These are phyloP conservation scores for Chromoteleia sp. DNA, from an alignment of 2,888 invertebrate species.

Conservation along the genomic window DNA sequence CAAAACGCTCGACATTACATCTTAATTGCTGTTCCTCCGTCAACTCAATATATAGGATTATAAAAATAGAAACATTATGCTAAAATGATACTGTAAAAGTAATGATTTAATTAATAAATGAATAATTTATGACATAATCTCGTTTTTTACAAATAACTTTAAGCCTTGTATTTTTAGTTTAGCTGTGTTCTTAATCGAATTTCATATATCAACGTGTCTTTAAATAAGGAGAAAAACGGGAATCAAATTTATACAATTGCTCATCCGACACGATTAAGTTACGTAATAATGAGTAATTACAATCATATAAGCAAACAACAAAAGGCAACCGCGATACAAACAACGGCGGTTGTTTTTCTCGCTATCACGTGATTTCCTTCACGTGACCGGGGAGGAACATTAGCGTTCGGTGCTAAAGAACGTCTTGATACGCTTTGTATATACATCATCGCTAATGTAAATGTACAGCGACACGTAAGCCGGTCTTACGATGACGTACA, in stretches of 20 bases:
- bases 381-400: conserved; percentile 18
- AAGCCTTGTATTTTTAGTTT: too few relatives aligned
- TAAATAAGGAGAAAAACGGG: background rate
- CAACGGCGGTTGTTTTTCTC: conserved; percentile 14
- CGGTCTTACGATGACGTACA: conserved; percentile 25
- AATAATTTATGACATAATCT: too few relatives aligned
- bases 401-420: background rate
- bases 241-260: conserved; percentile 10
- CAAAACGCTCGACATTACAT: too few relatives aligned
- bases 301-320: conserved; percentile 30
- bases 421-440: background rate
- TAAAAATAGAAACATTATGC: too few relatives aligned
- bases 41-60: too few relatives aligned
- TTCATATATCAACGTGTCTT: background rate
- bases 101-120: too few relatives aligned
- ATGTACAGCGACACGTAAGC: conserved; percentile 11
- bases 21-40: too few relatives aligned
- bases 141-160: too few relatives aligned
- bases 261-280: conserved; percentile 13
- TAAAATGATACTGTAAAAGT: too few relatives aligned
- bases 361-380: conserved; percentile 24
- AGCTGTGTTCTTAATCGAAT: background rate
- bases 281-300: conserved; percentile 1
- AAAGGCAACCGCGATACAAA: background rate
- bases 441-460: conserved; percentile 1